Percentiles rank a stretch among this genome's conserved stretches.
Evolutionary conservation across 2,113 vertebrate genomes (phyloP).

Genomic region (Mungos mungo): DNA sequence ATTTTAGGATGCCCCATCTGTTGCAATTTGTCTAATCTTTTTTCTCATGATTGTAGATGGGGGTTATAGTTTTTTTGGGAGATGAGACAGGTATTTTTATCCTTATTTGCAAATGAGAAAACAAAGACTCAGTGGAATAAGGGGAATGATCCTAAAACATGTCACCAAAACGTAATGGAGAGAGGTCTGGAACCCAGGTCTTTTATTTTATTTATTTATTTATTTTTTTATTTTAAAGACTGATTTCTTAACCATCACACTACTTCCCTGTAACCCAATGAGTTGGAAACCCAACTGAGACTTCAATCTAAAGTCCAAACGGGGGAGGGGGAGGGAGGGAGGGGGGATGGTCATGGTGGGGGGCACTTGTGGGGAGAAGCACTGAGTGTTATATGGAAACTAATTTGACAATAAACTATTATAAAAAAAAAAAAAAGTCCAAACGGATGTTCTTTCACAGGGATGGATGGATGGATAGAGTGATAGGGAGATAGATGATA

Average conservation of each 20-base stretch:
- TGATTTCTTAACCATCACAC: background rate
- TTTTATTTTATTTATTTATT: too few relatives aligned
- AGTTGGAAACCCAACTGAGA: background rate
- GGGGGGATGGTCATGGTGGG: too few relatives aligned
- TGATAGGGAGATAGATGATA: background rate
- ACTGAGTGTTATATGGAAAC: too few relatives aligned
- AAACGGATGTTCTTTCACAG: background rate
- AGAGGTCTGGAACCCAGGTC: background rate
- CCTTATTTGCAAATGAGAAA: constrained; percentile 9
- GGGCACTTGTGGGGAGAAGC: too few relatives aligned
- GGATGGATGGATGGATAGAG: background rate
- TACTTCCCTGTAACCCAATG: background rate
- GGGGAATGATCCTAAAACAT: background rate
- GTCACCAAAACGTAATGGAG: background rate
- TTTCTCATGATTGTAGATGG: background rate
- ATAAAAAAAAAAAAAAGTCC: too few relatives aligned
- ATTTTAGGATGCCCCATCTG: background rate
- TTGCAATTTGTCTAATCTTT: background rate
- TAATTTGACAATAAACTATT: too few relatives aligned
- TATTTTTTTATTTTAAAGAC: background rate
- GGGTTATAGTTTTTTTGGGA: background rate
- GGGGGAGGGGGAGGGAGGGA: too few relatives aligned
- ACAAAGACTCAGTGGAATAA: background rate
- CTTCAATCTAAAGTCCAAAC: background rate
- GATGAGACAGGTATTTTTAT: background rate